phyloP scores from a whole-genome alignment of 2,888 invertebrate species.

The Lingula anatina region DNA sequence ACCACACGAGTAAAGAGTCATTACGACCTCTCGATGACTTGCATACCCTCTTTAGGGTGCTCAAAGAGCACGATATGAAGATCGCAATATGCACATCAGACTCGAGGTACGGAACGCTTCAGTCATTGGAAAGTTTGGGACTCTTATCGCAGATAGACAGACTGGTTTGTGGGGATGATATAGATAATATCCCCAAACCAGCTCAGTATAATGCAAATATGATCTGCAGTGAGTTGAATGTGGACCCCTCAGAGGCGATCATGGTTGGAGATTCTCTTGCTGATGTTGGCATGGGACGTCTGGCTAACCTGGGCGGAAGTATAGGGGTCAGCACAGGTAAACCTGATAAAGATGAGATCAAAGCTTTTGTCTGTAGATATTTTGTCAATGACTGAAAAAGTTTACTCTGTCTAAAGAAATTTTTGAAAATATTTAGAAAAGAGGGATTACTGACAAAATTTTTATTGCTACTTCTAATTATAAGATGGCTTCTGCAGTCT shows the following conservation, averaged over 20 bases:
- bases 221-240: conserved; percentile 36
- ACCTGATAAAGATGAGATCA: too few relatives aligned
- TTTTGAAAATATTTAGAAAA: too few relatives aligned
- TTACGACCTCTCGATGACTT: conserved; percentile 49
- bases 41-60: conserved; percentile 45
- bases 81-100: conserved; percentile 54
- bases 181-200: conserved; percentile 50
- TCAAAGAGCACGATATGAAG: conserved; percentile 48
- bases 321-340: conserved; percentile 53
- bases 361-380: too few relatives aligned
- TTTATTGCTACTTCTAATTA: too few relatives aligned
- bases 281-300: conserved; percentile 53
- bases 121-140: conserved; percentile 23
- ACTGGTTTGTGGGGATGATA: conserved; percentile 54
- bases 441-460: too few relatives aligned
- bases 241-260: conserved; percentile 36
- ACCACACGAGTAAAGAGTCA: conserved; percentile 27
- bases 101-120: conserved; percentile 33
- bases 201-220: conserved; percentile 50
- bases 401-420: too few relatives aligned
- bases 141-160: conserved; percentile 41
- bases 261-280: conserved; percentile 55
- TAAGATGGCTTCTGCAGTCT: too few relatives aligned
- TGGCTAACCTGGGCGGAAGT: conserved; percentile 50
- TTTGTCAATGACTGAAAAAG: too few relatives aligned